phyloP scores from a whole-genome alignment of 2,888 invertebrate species.

The Ernsta delagoae region DNA sequence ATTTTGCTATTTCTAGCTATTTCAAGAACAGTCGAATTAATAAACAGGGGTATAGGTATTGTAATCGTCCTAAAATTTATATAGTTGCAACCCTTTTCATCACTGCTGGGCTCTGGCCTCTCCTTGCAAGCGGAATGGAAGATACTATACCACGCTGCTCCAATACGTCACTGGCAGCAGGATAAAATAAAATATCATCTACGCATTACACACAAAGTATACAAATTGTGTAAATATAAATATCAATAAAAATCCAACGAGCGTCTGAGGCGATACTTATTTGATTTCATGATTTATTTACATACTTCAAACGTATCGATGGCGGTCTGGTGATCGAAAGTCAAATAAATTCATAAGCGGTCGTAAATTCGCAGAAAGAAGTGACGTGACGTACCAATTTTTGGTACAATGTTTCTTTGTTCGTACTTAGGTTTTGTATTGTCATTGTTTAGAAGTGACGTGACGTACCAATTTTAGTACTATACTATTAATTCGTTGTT shows the following conservation, averaged over 20 bases:
- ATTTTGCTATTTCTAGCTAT: not conserved
- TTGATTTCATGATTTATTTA: constrained; percentile 5
- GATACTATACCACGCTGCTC: no score
- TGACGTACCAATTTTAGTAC: no score
- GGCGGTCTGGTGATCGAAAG: not conserved
- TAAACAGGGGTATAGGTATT: no score
- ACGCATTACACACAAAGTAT: not conserved
- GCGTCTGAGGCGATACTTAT: not conserved
- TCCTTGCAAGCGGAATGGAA: no score
- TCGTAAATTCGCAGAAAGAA: not conserved
- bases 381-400: not conserved
- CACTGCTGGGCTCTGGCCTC: no score
- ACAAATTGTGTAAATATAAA: not conserved
- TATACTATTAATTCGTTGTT: no score
- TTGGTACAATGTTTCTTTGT: not conserved
- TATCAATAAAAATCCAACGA: constrained; percentile 3
- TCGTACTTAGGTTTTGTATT: no score
- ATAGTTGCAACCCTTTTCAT: no score
- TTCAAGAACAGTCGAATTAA: not conserved
- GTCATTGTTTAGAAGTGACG: no score
- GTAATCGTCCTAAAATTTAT: no score
- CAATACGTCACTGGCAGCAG: no score
- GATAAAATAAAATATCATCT: not conserved
- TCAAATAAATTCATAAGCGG: constrained; percentile 4
- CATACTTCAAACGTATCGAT: not conserved